Evolutionary conservation across 2,113 vertebrate species (phyloP).

Genomic region (Phainopepla nitens): DNA sequence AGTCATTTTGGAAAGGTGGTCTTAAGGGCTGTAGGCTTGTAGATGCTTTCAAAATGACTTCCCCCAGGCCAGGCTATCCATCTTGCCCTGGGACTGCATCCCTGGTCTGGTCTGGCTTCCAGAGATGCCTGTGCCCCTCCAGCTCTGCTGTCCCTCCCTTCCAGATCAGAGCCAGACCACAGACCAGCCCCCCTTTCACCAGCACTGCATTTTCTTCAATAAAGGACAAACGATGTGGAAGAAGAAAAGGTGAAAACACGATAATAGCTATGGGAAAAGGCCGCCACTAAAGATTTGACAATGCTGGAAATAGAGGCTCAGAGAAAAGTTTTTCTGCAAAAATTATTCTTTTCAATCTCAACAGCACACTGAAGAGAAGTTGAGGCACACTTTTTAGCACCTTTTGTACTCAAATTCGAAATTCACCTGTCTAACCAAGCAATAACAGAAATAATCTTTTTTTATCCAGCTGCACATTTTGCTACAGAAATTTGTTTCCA

Average conservation of each 20-base stretch:
- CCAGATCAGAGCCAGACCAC: not conserved
- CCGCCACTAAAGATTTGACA: not conserved
- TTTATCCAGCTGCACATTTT: conserved; percentile 46
- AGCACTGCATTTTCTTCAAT: not conserved
- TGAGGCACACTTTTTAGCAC: conserved; percentile 33
- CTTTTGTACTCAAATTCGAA: conserved; percentile 54
- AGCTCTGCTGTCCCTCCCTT: not conserved
- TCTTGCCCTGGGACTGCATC: not conserved
- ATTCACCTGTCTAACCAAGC: conserved; percentile 46
- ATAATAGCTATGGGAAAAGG: conserved; percentile 8
- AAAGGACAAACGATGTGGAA: conserved; percentile 1
- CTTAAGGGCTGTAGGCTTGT: not conserved
- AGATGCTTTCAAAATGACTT: not conserved
- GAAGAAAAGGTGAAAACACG: conserved; percentile 25
- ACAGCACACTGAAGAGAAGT: conserved; percentile 9
- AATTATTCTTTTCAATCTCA: conserved; percentile 47
- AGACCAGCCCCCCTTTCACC: not conserved
- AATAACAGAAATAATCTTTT: conserved; percentile 58
- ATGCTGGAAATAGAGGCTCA: not conserved
- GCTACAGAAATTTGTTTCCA: conserved; percentile 63
- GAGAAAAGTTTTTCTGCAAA: conserved; percentile 19
- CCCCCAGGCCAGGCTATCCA: not conserved
- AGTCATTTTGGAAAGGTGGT: not conserved
- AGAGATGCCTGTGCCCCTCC: not conserved
- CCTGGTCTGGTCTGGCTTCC: not conserved